These are phyloP conservation scores for Serinus canaria DNA, from an alignment of 2,113 vertebrate species.

Conservation along the genomic window DNA sequence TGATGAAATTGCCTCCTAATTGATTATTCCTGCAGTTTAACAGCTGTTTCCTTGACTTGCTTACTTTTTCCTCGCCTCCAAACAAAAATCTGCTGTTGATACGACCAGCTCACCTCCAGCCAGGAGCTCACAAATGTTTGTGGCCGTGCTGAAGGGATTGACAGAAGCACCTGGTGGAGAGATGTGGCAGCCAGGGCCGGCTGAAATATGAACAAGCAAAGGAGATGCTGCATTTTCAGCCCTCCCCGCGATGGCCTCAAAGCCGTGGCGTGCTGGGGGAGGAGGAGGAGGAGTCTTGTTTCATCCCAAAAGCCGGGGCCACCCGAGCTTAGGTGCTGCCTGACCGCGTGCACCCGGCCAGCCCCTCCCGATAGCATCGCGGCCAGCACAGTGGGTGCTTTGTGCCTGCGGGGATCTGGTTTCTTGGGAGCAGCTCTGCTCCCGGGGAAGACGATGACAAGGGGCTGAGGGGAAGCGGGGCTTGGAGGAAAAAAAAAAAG, in stretches of 20 bases:
- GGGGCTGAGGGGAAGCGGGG: background rate
- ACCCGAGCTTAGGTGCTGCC: slow-evolving; percentile 71
- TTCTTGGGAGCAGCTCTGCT: slow-evolving; percentile 68
- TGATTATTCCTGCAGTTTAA: slow-evolving; percentile 58
- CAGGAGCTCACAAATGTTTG: slow-evolving; percentile 16
- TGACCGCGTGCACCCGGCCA: slow-evolving; percentile 22
- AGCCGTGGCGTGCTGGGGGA: slow-evolving; percentile 18
- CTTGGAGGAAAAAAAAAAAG: background rate
- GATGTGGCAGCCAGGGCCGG: background rate
- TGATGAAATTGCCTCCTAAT: slow-evolving; percentile 54
- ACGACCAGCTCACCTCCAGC: slow-evolving; percentile 24
- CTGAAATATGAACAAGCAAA: background rate
- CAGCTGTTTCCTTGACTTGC: slow-evolving; percentile 41
- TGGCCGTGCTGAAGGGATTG: background rate
- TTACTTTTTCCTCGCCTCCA: background rate
- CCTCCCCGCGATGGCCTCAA: slow-evolving; percentile 22
- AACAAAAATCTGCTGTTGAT: background rate
- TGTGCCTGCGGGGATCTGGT: slow-evolving; percentile 71
- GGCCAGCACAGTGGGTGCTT: slow-evolving; percentile 60
- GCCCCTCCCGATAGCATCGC: slow-evolving; percentile 66
- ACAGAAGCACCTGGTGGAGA: background rate
- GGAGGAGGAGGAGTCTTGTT: slow-evolving; percentile 58
- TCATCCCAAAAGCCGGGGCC: slow-evolving; percentile 63
- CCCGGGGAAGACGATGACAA: slow-evolving; percentile 51
- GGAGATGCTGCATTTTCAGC: background rate